Percentiles rank a stretch among this genome's conserved stretches.
Conservation (phyloP, 2,113 vertebrate species). For the Gymnocephalus cernua region DNA sequence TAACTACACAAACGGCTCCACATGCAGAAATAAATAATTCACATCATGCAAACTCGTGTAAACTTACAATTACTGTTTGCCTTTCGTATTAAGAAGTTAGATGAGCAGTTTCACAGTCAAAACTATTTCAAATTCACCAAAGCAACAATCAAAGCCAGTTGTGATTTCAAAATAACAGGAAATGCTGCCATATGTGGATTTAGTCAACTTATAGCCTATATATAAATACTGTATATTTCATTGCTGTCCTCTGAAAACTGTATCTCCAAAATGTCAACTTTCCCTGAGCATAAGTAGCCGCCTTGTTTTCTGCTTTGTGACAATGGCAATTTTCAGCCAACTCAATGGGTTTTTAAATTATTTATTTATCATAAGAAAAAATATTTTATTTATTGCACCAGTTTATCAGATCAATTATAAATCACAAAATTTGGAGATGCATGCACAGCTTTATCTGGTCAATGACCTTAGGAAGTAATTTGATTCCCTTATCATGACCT, state of each 20-base stretch:
- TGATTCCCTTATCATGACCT: not conserved
- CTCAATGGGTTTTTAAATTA: not conserved
- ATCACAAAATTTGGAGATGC: not conserved
- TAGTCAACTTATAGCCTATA: too few relatives aligned
- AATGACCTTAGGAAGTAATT: not conserved
- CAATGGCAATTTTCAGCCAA: not conserved
- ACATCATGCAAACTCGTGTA: slow-evolving; percentile 26
- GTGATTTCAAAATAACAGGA: not conserved
- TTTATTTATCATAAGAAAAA: slow-evolving; percentile 7
- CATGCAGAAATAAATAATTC: slow-evolving; percentile 34
- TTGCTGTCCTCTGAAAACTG: slow-evolving; percentile 15
- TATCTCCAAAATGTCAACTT: slow-evolving; percentile 13
- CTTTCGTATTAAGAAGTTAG: slow-evolving; percentile 21
- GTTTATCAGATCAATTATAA: not conserved
- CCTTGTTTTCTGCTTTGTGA: slow-evolving; percentile 14
- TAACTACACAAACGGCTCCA: not conserved
- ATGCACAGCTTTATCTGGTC: not conserved
- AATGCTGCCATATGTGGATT: too few relatives aligned
- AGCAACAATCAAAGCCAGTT: slow-evolving; percentile 10
- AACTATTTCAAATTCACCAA: slow-evolving; percentile 7
- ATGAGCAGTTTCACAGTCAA: slow-evolving; percentile 8
- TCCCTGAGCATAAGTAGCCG: not conserved
- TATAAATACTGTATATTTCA: too few relatives aligned
- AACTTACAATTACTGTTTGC: slow-evolving; percentile 32
- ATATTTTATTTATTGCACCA: not conserved